Evolutionary conservation across 2,797 vertebrate species (phyloP), one percentile per base, ranked within the genome.

Genomic region (Chelidonichthys spinosus): DNA sequence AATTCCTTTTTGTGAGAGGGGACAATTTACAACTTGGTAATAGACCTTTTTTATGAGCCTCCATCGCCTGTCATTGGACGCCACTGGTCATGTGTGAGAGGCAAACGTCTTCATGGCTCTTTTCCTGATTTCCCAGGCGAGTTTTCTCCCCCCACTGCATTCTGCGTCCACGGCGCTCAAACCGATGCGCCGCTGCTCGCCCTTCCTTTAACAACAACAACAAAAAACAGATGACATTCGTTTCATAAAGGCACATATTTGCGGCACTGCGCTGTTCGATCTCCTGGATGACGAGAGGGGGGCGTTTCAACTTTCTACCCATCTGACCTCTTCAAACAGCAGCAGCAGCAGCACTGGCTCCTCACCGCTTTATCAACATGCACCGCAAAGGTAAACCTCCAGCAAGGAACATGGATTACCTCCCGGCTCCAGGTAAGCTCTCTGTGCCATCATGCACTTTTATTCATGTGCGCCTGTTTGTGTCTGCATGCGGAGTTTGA

Each of bases 11-110:
- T 98, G 96, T 98, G 96, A 95, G 96, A 96, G 96, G 25, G 25
- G 96, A 98, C 96, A 98, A 99, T 99, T 99, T 99, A 99, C 97
- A 97, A 95, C 98, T 97, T 95, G 94, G 97, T 96, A 96, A 97
- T 97, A 95, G 97, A 98, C 94, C 94, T 97, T 98, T 25, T 98
- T 98, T 98, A 99, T 96, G 98, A 96, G 96, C 96, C 95, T 96
- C 93, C 95, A 96, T 96, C 94, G 95, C 94, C 95, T 95, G 95
- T 96, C 96, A 99, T 99, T 99, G 98, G 97, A 97, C 96, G 96
- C 92, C 94, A 94, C 95, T 96, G 97, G 96, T 99, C 98, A 99
- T 98, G 97, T 98, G 98, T 95, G 95, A 93, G 95, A 96, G 94
- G 95, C 93, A 95, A 96, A 95, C 92, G 95, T 96, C 96, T 97